phyloP scores from a whole-genome alignment of 2,888 invertebrate genomes.

The Agrilus mali region DNA sequence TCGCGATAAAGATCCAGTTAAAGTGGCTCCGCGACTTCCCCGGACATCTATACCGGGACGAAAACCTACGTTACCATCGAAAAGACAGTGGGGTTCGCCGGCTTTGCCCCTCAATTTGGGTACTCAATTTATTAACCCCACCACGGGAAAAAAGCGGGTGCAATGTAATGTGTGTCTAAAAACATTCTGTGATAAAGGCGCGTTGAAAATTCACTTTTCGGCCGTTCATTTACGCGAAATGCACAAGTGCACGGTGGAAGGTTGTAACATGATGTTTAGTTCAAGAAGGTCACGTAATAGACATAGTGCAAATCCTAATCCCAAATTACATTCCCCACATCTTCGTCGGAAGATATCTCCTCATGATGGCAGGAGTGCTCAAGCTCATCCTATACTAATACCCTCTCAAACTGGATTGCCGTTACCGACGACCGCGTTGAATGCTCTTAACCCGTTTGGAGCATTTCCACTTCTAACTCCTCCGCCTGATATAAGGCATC shows the following conservation, averaged over 20 bases:
- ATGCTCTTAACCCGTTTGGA: conserved; percentile 62
- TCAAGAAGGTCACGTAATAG: conserved; percentile 89
- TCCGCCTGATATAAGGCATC: conserved; percentile 52
- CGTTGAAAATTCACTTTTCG: conserved; percentile 96
- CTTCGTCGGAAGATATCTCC: conserved; percentile 86
- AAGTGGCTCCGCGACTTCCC: conserved; percentile 32
- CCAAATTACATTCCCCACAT: conserved; percentile 93
- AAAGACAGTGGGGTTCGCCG: conserved; percentile 68
- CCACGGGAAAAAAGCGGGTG: conserved; percentile 91
- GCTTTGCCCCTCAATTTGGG: conserved; percentile 70
- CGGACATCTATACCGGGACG: conserved; percentile 36
- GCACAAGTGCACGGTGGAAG: conserved; percentile 98
- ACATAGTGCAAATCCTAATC: conserved; percentile 97
- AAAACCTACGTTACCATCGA: conserved; percentile 61
- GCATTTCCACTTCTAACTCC: conserved; percentile 67
- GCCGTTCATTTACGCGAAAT: conserved; percentile 98
- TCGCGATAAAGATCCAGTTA: conserved; percentile 37
- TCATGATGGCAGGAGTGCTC: conserved; percentile 82
- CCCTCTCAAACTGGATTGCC: conserved; percentile 58
- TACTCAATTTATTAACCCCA: conserved; percentile 83
- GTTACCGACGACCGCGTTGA: conserved; percentile 51
- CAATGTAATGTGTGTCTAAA: conserved; percentile 97
- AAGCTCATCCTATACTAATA: conserved; percentile 68
- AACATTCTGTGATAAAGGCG: conserved; percentile 99
- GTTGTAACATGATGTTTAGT: conserved; percentile 99